Conservation (phyloP, 2,797 vertebrate genomes). For the Acipenser ruthenus region DNA sequence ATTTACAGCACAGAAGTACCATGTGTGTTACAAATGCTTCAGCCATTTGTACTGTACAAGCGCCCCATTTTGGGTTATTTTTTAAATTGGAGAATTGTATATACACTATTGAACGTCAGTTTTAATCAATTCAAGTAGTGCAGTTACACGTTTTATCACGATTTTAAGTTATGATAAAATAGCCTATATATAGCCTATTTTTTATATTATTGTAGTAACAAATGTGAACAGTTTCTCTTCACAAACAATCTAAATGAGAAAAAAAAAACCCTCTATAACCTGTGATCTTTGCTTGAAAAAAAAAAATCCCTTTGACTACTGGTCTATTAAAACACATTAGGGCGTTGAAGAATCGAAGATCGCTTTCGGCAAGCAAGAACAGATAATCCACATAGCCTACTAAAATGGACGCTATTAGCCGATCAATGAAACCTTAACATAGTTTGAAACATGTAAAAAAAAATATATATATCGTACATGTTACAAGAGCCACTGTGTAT, state of each 20-base stretch:
- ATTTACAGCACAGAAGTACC: conserved; percentile 74
- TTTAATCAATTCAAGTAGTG: conserved; percentile 5
- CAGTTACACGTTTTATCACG: neutral
- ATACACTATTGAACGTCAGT: conserved; percentile 1
- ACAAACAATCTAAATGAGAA: neutral
- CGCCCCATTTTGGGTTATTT: conserved; percentile 5
- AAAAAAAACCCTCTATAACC: too few species aligned
- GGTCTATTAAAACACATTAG: too few species aligned
- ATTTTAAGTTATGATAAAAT: neutral
- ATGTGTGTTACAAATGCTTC: conserved; percentile 59
- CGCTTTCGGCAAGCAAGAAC: too few species aligned
- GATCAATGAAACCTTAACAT: too few species aligned
- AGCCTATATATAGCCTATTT: neutral
- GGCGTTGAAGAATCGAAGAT: too few species aligned
- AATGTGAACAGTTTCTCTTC: neutral
- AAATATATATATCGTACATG: too few species aligned
- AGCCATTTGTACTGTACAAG: conserved; percentile 45
- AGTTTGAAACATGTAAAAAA: too few species aligned
- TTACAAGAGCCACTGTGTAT: too few species aligned
- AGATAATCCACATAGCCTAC: too few species aligned
- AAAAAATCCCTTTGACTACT: too few species aligned
- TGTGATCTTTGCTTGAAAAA: too few species aligned
- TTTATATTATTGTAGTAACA: conserved; percentile 2
- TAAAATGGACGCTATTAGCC: too few species aligned
- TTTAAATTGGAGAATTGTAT: conserved; percentile 3